Conservation (phyloP, 2,113 vertebrate genomes). For the Ovis aries region ARS-UI_Ramb_v3.0 NC_056074.1:43541501-43542000, state of each 20-base stretch:
- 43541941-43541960: rapidly evolving
- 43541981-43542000: background rate
- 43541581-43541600: background rate
- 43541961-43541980: background rate
- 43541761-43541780: background rate
- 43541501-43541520: background rate
- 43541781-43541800: background rate
- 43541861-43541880: background rate
- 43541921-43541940: background rate
- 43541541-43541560: background rate
- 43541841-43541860: background rate
- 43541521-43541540: background rate
- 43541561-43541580: background rate
- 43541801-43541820: background rate
- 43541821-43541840: background rate
- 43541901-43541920: background rate
- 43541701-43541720: background rate
- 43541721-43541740: background rate
- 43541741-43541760: background rate
- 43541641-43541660: background rate
- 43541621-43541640: background rate
- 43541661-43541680: background rate
- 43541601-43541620: background rate
- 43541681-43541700: background rate
- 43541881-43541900: background rate